Evolutionary conservation across 2,888 invertebrate genomes (phyloP).

Genomic region (Eupithecia vulgata): DNA sequence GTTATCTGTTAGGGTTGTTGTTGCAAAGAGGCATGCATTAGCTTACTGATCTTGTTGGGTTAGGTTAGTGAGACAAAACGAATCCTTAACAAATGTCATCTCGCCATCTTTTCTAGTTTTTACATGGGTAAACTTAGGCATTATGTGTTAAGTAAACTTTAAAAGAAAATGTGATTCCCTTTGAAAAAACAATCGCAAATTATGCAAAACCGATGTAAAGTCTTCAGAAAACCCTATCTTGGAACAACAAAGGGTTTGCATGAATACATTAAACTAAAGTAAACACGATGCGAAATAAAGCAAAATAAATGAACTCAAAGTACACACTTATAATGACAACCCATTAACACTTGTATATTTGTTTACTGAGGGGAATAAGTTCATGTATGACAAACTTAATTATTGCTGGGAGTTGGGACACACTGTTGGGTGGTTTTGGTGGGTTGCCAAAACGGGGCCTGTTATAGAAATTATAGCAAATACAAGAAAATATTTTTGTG

Average conservation of each 20-base stretch:
- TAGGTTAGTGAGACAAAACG: background rate
- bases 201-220: slow-evolving; percentile 22
- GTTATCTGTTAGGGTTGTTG: slow-evolving; percentile 34
- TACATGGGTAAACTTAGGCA: background rate
- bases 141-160: background rate
- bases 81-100: background rate
- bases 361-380: slow-evolving; percentile 59
- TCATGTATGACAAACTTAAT: slow-evolving; percentile 59
- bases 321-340: slow-evolving; percentile 47
- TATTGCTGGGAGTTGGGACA: slow-evolving; percentile 44
- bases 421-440: slow-evolving; percentile 17
- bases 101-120: background rate
- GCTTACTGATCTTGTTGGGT: background rate
- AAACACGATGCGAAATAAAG: slow-evolving; percentile 42
- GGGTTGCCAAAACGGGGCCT: background rate
- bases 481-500: background rate
- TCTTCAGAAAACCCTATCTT: slow-evolving; percentile 21
- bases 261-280: slow-evolving; percentile 33
- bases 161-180: background rate
- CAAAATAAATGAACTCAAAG: slow-evolving; percentile 35
- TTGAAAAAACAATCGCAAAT: slow-evolving; percentile 19
- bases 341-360: slow-evolving; percentile 63
- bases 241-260: slow-evolving; percentile 34
- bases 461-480: background rate
- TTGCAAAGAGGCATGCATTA: slow-evolving; percentile 33